A percentile compares a stretch with the other conserved stretches of the same genome.
Evolutionary conservation across 2,797 vertebrate species (phyloP).

Genomic region (Rhynchotus rufescens): DNA sequence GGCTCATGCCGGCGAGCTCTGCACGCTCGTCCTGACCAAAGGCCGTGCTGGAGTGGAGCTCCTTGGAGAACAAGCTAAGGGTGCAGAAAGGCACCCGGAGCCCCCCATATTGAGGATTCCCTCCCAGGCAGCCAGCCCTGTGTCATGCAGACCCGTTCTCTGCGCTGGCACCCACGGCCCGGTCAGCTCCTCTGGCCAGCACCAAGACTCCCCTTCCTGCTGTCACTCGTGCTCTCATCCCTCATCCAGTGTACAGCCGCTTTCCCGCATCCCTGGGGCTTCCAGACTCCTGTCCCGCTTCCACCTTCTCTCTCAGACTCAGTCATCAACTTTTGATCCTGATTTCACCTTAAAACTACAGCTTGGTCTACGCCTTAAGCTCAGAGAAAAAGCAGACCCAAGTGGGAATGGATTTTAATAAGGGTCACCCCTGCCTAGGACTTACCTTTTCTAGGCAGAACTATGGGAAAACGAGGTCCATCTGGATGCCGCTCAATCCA

Average conservation of each 20-base stretch:
- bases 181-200: neutral
- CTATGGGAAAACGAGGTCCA: rapidly evolving
- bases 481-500: neutral
- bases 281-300: neutral
- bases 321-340: neutral
- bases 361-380: neutral
- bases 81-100: rapidly evolving
- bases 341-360: neutral
- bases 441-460: neutral
- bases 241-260: no score
- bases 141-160: neutral
- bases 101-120: neutral
- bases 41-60: neutral
- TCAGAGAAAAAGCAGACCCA: neutral
- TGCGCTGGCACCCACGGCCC: neutral
- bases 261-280: neutral
- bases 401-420: neutral
- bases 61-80: neutral
- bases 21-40: no score
- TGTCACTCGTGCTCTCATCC: neutral
- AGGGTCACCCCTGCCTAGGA: rapidly evolving
- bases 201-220: neutral
- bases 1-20: no score
- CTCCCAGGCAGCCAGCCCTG: neutral
- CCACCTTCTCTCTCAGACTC: neutral